Evolutionary conservation across 2,888 invertebrate genomes (phyloP), one percentile per base, ranked within the genome.

Genomic region (Pecten maximus): DNA sequence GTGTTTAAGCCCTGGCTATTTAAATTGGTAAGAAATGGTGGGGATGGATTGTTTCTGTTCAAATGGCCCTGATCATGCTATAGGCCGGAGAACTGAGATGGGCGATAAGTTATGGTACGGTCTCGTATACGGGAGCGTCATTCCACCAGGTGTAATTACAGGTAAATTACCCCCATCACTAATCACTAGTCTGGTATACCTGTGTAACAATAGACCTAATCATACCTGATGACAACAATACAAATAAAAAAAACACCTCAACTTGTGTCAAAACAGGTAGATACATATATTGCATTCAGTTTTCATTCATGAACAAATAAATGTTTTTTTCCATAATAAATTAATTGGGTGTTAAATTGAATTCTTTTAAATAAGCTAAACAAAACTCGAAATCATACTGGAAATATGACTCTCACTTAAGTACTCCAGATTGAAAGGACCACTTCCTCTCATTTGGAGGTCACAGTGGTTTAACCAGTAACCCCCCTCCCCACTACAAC

Each of bases 41-140:
- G 74, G 35, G 74, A 74, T 74, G 74, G 74, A 74, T 74, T 23
- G 74, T 74, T 74, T 28, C 74, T 74, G 74, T 74, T 35, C 74
- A 74, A 74, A 74, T 74, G 74, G 74, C 74, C 74, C 10, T 74
- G 74, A 74, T 74, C 74, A 74, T 19, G 74, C 74, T 74, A 74
- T 74, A 15, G 74, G 74, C 74, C 74, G 74, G 74, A 35, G 74
- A 74, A 74, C 74, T 74, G 35, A 74, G 74, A 74, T 74, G 74
- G 74, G 74, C 74, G 74, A 74, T 74, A 74, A 74, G 74, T 74
- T 74, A 23, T 15, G 28, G 28, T 74, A 74, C 74, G 15, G 12
- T 35, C 74, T 16, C 12, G 74, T 74, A 74, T 74, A 74, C 35
- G 74, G 74, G n/a, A 0, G 74, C 35, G 28, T 28, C 74, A 1